Percentiles rank a stretch among this genome's conserved stretches.
Evolutionary conservation across 2,797 vertebrate species (phyloP).

Genomic region (Basileuterus tristriatus): DNA sequence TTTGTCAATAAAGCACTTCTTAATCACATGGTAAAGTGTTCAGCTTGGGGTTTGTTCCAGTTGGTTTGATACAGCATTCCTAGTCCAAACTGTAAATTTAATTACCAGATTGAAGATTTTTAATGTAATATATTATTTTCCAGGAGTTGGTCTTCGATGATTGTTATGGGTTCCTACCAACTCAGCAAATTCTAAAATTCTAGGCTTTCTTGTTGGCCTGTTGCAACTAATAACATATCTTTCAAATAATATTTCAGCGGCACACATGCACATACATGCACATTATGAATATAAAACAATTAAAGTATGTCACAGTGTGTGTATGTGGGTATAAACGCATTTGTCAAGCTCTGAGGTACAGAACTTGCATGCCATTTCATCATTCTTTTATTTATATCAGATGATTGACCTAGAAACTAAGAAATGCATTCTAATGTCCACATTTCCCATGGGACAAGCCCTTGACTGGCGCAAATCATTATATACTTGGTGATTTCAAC

Average conservation of each 20-base stretch:
- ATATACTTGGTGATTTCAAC: not conserved
- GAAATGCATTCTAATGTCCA: not conserved
- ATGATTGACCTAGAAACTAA: not conserved
- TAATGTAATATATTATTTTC: not conserved
- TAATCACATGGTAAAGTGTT: not conserved
- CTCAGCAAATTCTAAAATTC: not conserved
- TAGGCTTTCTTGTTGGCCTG: not conserved
- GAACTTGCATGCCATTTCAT: not conserved
- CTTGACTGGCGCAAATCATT: not conserved
- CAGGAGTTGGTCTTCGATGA: not conserved
- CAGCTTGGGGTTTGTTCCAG: not conserved
- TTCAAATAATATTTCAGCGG: not conserved
- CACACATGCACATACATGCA: not conserved
- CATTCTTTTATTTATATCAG: not conserved
- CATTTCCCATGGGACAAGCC: not conserved
- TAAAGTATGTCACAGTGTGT: not conserved
- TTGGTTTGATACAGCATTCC: not conserved
- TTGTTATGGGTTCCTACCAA: not conserved
- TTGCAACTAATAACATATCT: not conserved
- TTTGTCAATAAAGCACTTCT: not conserved
- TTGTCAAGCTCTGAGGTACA: not conserved
- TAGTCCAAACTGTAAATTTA: not conserved
- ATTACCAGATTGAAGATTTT: not conserved
- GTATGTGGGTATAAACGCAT: not conserved
- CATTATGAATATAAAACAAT: not conserved